Percentiles rank a stretch among this genome's conserved stretches.
Conservation (phyloP, 2,113 vertebrate species). For the Malurus cyaneus region DNA sequence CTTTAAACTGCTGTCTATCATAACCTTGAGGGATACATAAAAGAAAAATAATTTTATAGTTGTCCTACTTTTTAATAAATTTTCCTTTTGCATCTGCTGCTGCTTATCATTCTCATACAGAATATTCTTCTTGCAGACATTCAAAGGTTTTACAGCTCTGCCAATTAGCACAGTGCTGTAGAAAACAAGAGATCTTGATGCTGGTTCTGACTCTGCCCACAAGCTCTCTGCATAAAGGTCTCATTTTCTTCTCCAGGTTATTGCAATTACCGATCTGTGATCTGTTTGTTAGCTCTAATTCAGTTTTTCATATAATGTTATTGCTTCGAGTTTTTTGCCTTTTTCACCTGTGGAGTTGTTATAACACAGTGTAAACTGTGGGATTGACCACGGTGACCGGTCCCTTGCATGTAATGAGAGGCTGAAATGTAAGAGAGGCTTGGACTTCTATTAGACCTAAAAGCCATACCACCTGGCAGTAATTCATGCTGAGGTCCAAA, state of each 20-base stretch:
- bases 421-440: not conserved
- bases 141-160: not conserved
- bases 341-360: not conserved
- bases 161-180: not conserved
- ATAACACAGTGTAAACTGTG: not conserved
- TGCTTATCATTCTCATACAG: not conserved
- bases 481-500: not conserved
- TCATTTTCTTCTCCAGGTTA: not conserved
- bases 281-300: not conserved
- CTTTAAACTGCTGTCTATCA: not conserved
- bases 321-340: not conserved
- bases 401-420: too few relatives aligned
- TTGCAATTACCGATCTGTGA: not conserved
- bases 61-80: not conserved
- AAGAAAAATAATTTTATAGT: not conserved
- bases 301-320: not conserved
- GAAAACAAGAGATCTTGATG: not conserved
- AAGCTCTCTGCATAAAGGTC: not conserved
- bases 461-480: not conserved
- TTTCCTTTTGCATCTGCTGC: not conserved
- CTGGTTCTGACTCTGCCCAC: not conserved
- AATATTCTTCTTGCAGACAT: not conserved
- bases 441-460: not conserved
- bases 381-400: not conserved
- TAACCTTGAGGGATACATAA: not conserved